Conservation (phyloP, 2,888 invertebrate genomes). For the Synanthedon tipuliformis region DNA sequence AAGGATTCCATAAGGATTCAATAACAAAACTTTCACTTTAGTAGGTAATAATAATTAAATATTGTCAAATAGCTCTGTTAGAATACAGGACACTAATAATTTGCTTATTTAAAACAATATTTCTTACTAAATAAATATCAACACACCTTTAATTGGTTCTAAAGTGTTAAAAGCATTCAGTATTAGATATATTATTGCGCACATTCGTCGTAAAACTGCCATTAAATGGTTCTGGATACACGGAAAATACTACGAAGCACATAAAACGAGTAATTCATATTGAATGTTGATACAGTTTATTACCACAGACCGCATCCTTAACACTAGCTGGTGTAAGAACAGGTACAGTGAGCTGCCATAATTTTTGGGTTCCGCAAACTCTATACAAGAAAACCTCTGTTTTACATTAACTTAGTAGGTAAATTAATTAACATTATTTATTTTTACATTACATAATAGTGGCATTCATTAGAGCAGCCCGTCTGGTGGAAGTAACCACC, state of each 20-base stretch:
- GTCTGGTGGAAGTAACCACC: too few relatives aligned
- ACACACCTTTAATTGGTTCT: neutral
- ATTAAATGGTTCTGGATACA: neutral
- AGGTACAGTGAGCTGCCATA: slow-evolving; percentile 5
- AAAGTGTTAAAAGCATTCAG: too few relatives aligned
- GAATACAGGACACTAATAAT: too few relatives aligned
- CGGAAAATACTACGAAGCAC: slow-evolving; percentile 1
- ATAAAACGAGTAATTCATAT: slow-evolving; percentile 20
- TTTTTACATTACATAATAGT: too few relatives aligned
- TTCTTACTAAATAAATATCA: neutral
- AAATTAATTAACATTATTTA: too few relatives aligned
- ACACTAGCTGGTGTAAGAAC: slow-evolving; percentile 5
- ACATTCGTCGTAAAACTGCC: neutral
- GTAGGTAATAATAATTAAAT: too few relatives aligned
- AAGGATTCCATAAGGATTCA: too few relatives aligned
- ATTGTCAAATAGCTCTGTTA: too few relatives aligned
- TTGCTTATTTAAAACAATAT: too few relatives aligned
- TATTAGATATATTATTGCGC: neutral
- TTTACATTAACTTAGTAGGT: too few relatives aligned
- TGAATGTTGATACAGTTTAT: slow-evolving; percentile 16
- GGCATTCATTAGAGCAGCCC: too few relatives aligned
- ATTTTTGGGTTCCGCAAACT: neutral
- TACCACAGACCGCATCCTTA: slow-evolving; percentile 8
- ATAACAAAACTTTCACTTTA: too few relatives aligned
- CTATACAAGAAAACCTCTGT: neutral